Evolutionary conservation across 1,140 invertebrate species (phyloP), one percentile per base, ranked within the genome.

Genomic region (Conus ventricosus): DNA sequence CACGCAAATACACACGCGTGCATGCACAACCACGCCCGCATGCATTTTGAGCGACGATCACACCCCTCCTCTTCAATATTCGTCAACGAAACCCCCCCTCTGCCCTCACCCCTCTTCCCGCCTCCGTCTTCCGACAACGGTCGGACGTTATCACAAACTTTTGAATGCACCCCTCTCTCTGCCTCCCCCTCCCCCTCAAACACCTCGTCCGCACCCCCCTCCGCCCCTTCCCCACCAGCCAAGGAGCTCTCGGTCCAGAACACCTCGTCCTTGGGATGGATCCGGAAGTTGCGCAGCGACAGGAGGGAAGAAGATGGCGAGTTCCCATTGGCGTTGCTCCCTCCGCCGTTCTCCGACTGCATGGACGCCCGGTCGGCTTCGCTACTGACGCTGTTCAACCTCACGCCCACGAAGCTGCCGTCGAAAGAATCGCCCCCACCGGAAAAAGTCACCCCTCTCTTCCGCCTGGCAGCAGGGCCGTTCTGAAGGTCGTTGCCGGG

Each of bases 241-340:
- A 23, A 27, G 3, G 54, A 57, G 63, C 27, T 67, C n/a, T 60
- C 78, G 0, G 87, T 88, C 87, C 87, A 88, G 25, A 80, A 88
- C 54, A 84, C 67, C n/a, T 60, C 86, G 27, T 86, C 67, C 63
- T 71, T 71, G 55, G 87, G 87, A n/a, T 84, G 87, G n/a, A 88
- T 84, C 53, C 82, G 83, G 81, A 57, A 88, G 63, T 88, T 57
- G 11, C 81, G 80, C 23, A 88, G 87, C 7, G 87, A 88, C 80
- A 88, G 57, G 54, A 88, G 67, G 27, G 86, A 87, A 5, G 82
- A 84, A 55, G 82, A 84, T 10, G 82, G 82, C 5, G 82, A 84
- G 27, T 84, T 55, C 5, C 86, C 55, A 39, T 76, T 80, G 11
- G 57, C 0, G 23, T 51, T 87, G 86, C 78, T 55, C 15, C 85